Percentiles rank a stretch among this genome's conserved stretches.
Conservation (phyloP, 2,888 invertebrate species). For the Seira sanloemensis region DNA sequence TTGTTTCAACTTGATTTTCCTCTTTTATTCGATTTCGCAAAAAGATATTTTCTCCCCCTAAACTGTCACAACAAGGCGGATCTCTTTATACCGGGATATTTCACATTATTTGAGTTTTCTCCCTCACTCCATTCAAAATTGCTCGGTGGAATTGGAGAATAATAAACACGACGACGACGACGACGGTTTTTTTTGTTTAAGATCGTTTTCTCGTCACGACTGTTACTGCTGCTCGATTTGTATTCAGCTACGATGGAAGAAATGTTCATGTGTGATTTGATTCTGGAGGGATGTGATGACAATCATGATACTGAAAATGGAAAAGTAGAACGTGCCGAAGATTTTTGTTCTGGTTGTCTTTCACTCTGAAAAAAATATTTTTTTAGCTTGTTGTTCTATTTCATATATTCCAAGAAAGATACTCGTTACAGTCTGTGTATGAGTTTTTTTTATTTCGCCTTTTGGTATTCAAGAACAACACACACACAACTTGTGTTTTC, state of each 20-base stretch:
- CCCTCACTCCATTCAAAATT: not conserved
- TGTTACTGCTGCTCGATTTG: not conserved
- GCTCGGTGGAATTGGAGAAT: not conserved
- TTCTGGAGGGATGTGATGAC: slow-evolving; percentile 34
- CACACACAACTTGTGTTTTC: not conserved
- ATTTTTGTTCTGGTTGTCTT: not conserved
- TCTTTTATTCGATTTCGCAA: slow-evolving; percentile 11
- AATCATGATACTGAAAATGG: slow-evolving; percentile 30
- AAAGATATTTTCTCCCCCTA: not conserved
- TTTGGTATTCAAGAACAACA: not conserved
- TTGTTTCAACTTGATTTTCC: slow-evolving; percentile 39
- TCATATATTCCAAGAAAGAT: not conserved
- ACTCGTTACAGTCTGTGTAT: not conserved
- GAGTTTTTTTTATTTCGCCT: not conserved
- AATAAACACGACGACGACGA: not conserved
- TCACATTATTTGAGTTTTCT: not conserved
- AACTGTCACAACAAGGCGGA: not conserved
- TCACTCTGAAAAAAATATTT: not conserved
- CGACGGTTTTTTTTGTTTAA: no score
- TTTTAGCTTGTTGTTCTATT: not conserved
- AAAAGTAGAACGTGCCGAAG: not conserved
- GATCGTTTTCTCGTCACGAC: not conserved
- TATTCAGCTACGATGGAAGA: not conserved
- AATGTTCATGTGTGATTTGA: slow-evolving; percentile 36
- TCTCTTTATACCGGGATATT: no score